These are phyloP conservation scores for Meandrusa payeni DNA, from an alignment of 2,888 invertebrate species.

Conservation along the genomic window DNA sequence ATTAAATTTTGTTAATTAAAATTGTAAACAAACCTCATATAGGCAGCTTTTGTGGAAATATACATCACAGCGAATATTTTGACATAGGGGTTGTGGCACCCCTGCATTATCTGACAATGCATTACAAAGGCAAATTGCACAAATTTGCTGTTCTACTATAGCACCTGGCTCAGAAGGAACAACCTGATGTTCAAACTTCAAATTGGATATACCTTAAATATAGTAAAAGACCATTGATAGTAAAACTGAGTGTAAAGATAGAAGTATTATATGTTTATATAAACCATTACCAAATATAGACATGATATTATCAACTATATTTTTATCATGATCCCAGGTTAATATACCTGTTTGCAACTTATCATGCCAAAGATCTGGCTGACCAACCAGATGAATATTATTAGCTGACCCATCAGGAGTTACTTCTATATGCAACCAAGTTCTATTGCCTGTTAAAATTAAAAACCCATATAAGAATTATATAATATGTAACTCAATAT, in stretches of 20 bases:
- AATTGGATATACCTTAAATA: conserved; percentile 17
- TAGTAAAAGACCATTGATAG: no score
- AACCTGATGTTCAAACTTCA: not conserved
- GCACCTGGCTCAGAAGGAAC: not conserved
- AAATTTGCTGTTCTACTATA: conserved; percentile 31
- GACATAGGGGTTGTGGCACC: conserved; percentile 64
- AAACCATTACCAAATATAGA: conserved; percentile 52
- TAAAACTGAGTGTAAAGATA: no score
- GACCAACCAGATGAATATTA: conserved; percentile 61
- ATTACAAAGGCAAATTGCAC: conserved; percentile 61
- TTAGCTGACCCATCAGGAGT: conserved; percentile 55
- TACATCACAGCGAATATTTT: conserved; percentile 55
- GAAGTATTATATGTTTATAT: no score
- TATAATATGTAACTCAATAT: no score
- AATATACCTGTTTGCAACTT: conserved; percentile 55
- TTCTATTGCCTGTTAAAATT: conserved; percentile 51
- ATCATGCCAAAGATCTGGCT: conserved; percentile 52
- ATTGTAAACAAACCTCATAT: conserved; percentile 46
- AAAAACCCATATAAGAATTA: not conserved
- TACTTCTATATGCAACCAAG: conserved; percentile 67
- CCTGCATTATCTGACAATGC: conserved; percentile 46
- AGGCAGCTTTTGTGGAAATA: conserved; percentile 62
- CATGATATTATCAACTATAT: conserved; percentile 62
- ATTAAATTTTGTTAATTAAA: no score
- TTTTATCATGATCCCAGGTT: conserved; percentile 65